Percentiles rank a stretch among this genome's conserved stretches.
Conservation (phyloP, 1,140 invertebrate genomes). For the Hyposmocoma kahamanoa region DNA sequence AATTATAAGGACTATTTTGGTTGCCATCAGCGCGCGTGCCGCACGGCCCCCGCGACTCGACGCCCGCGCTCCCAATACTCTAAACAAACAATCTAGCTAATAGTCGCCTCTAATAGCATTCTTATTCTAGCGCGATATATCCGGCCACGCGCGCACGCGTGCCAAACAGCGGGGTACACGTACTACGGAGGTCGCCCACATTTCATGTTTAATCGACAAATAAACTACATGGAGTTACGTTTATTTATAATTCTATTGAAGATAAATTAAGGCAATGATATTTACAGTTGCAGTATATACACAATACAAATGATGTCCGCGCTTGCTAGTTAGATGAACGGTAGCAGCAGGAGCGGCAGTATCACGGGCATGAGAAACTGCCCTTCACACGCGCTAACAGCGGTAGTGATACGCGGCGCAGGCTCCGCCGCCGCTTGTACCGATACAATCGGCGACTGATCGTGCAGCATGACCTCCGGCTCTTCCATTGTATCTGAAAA, state of each 20-base stretch:
- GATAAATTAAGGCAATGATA: conserved; percentile 7
- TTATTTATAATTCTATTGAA: background rate
- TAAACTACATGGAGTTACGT: background rate
- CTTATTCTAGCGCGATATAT: conserved; percentile 13
- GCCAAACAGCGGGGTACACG: background rate
- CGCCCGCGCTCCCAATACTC: conserved; percentile 10
- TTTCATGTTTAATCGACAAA: background rate
- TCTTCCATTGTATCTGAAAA: conserved; percentile 15
- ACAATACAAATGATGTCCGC: conserved; percentile 1
- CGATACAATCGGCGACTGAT: conserved; percentile 27
- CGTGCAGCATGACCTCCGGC: conserved; percentile 47
- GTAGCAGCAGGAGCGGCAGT: conserved; percentile 5
- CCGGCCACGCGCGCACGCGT: conserved; percentile 2
- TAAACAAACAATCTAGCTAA: conserved; percentile 18
- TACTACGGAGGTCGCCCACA: background rate
- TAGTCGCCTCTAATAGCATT: conserved; percentile 15
- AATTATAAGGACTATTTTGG: no score
- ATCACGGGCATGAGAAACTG: background rate
- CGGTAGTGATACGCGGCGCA: background rate
- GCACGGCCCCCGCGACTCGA: background rate
- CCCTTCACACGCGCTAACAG: background rate
- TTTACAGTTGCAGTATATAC: conserved; percentile 16
- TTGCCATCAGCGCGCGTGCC: no score
- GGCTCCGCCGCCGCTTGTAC: conserved; percentile 11
- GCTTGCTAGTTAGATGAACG: background rate